Percentiles rank a stretch among this genome's conserved stretches.
phyloP scores from a whole-genome alignment of 2,113 vertebrate genomes.

The Falcunculus frontatus region DNA sequence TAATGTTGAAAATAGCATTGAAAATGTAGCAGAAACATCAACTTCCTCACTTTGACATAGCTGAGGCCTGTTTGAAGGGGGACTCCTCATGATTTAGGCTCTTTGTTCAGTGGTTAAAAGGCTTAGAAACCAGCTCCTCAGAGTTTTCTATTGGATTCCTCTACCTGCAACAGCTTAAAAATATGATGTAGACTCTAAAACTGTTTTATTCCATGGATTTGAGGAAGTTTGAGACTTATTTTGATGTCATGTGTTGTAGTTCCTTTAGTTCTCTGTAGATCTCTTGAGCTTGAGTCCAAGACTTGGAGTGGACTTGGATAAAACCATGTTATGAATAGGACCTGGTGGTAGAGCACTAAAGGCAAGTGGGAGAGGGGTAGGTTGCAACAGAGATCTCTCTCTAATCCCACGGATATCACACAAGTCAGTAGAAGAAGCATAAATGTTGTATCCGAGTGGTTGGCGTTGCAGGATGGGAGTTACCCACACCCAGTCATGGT shows the following conservation, averaged over 20 bases:
- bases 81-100: not conserved
- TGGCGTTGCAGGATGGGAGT: not conserved
- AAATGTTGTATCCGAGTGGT: not conserved
- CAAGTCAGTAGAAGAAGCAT: not conserved
- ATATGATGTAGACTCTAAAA: rapidly evolving
- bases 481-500: not conserved
- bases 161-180: not conserved
- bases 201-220: not conserved
- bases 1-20: slow-evolving; percentile 4
- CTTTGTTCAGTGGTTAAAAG: not conserved
- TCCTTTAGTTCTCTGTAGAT: not conserved
- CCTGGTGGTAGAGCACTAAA: not conserved
- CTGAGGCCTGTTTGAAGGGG: slow-evolving; percentile 29
- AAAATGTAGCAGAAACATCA: not conserved
- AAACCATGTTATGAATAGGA: not conserved
- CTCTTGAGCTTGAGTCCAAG: not conserved
- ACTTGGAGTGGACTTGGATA: not conserved
- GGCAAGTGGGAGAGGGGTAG: not conserved
- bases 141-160: not conserved
- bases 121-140: not conserved
- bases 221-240: not conserved
- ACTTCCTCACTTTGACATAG: not conserved
- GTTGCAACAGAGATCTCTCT: not conserved
- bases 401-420: rapidly evolving
- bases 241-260: not conserved